Evolutionary conservation across 2,888 invertebrate genomes (phyloP), one percentile per base, ranked within the genome.

Genomic region (Callosobruchus maculatus): DNA sequence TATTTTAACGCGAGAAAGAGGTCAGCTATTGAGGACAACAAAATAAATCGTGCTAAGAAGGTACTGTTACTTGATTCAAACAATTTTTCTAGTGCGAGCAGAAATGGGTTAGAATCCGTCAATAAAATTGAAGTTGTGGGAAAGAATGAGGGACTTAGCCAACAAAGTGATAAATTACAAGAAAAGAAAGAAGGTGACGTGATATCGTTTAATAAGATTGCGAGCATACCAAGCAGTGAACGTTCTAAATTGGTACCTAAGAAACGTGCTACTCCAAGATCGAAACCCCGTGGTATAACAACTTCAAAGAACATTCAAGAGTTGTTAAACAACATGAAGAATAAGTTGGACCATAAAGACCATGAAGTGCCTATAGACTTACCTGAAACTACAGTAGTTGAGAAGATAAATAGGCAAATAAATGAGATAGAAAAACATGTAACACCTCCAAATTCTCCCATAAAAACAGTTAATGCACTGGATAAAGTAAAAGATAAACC

Each of bases 1-100:
- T 95, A 90, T 89, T 95, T 94, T 85, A 92, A 90, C 85, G 92
- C 92, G 82, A 90, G 94, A 83, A 95, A 95, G 88, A 90, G 95
- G 81, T 89, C 91, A 75, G 93, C 92, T n/a, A 85, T 88, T 9
- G 94, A 94, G 72, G 94, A 94, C 83, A 83, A 88, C 73, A 87
- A 88, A 77, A 77, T 84, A 78, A 82, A 80, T 80, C 85, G 87
- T 84, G 84, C 86, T 84, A 90, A 85, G 84, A 91, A 91, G 86
- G 88, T 90, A 70, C 81, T 87, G 74, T 74, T 87, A 74, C 81
- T 87, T 70, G 88, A 88, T 77, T 77, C 78, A 72, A 76, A 76
- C 76, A 74, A 76, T 69, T 71, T 73, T 70, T 71, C 73, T 20
- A 70, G 75, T 71, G 70, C 77, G 22, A 31, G 67, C 69, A 71